Percentiles rank a stretch among this genome's conserved stretches.
Conservation (phyloP, 2,113 vertebrate genomes). For the Oreochromis aureus region DNA sequence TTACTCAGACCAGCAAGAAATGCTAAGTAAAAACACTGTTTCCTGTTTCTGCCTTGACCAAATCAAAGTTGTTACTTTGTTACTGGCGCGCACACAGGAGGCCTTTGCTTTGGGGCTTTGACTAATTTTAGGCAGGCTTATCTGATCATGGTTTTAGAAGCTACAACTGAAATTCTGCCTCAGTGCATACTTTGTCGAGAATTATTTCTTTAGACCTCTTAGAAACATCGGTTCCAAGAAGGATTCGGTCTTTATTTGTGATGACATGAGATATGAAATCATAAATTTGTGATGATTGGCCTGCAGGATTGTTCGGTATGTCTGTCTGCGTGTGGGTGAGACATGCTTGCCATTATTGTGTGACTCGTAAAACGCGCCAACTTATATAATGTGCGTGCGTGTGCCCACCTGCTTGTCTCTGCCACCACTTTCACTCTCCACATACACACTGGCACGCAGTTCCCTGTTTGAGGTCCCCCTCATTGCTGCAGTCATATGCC, state of each 20-base stretch:
- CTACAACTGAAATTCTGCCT: not conserved
- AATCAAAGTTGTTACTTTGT: not conserved
- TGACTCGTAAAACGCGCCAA: not conserved
- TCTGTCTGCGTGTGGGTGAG: not conserved
- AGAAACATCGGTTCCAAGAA: not conserved
- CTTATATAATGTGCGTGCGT: not conserved
- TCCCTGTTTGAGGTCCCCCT: slow-evolving; percentile 13
- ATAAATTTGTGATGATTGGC: not conserved
- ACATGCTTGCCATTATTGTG: not conserved
- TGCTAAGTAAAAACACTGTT: not conserved
- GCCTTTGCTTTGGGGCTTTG: not conserved
- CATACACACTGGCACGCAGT: not conserved
- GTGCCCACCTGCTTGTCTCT: not conserved
- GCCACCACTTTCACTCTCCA: slow-evolving; percentile 6
- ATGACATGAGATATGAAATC: not conserved
- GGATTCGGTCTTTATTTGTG: not conserved
- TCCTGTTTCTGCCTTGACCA: not conserved
- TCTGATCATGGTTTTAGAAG: not conserved
- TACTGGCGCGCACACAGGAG: not conserved
- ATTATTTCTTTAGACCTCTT: not conserved
- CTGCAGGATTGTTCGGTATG: not conserved
- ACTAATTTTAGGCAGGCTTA: not conserved
- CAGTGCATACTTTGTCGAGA: not conserved
- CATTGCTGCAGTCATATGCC: slow-evolving; percentile 50
- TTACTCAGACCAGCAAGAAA: not conserved